Evolutionary conservation across 2,797 vertebrate species (phyloP), one percentile per base, ranked within the genome.

Genomic region (Gorsachius magnificus): DNA sequence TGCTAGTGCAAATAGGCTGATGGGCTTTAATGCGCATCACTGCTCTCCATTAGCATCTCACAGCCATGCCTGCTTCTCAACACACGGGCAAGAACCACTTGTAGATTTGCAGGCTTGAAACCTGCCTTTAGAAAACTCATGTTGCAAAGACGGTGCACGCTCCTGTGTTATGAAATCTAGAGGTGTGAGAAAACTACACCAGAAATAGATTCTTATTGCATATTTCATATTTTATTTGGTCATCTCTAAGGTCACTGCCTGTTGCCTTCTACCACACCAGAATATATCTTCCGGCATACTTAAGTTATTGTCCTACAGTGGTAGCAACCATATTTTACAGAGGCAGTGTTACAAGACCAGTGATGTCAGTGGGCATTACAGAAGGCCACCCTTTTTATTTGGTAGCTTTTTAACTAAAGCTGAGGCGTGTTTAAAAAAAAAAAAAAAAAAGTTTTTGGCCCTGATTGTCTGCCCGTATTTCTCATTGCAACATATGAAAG

Each of bases 61-160:
- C 8, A 35, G 50, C 60, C 3, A 0, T 15, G 29, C 35, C n/a
- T 48, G 45, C 35, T 68, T 56, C 75, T 51, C 25, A 13, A 9
- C 31, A 22, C 5, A 25, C 48, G 45, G 71, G 7, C 53, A 56
- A 56, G 68, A 70, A 38, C 43, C 28, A 5, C 46, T 18, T n/a
- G 43, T 14, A 33, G 51, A 29, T 56, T n/a, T 84, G 43, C 51
- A 45, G 68, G 13, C 28, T 82, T 24, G 60, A 51, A 84, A 29
- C 51, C 51, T 74, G 87, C 64, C 64, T 77, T 28, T 36, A 33
- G 54, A 64, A 78, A 22, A 33, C n/a, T 6, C 6, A 0, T 9
- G 2, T 33, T 0, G 0, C n/a, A 41, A 65, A 65, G 33, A 31
- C 0, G 0, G 33, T 31, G 36, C 41, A 2, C 0, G 1, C 10